Conservation (phyloP, 1,140 invertebrate genomes). For the Anagrus nilaparvatae region DNA sequence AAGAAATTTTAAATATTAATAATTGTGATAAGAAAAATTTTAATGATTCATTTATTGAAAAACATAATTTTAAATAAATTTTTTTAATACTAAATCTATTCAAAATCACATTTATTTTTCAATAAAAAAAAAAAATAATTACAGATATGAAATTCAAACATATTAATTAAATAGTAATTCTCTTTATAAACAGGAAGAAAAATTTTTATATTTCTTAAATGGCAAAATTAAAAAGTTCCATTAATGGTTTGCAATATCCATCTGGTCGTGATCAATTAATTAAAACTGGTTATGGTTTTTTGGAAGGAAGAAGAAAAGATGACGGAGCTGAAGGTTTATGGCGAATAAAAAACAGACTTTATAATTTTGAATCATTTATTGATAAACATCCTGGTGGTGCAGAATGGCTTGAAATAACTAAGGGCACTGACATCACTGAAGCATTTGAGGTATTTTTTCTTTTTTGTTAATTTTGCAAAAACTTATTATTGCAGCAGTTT, state of each 20-base stretch:
- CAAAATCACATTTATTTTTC: no score
- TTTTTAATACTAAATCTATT: no score
- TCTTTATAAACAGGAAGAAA: not conserved
- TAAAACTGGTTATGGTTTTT: constrained; percentile 22
- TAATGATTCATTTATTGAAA: no score
- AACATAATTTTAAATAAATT: no score
- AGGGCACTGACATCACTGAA: constrained; percentile 68
- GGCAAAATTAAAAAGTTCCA: constrained; percentile 22
- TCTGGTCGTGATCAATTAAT: constrained; percentile 16
- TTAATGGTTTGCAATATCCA: constrained; percentile 26
- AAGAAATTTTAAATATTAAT: no score
- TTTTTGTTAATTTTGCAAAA: not conserved
- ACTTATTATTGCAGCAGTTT: not conserved
- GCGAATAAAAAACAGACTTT: constrained; percentile 65
- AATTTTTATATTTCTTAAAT: no score
- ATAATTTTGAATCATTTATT: constrained; percentile 61
- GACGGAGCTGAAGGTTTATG: constrained; percentile 69
- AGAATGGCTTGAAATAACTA: constrained; percentile 62
- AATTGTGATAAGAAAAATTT: no score
- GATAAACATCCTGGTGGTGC: constrained; percentile 66
- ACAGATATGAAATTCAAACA: not conserved
- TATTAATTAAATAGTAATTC: not conserved
- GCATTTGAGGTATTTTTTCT: constrained; percentile 48
- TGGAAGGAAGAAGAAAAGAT: constrained; percentile 53
- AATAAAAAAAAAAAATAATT: no score